Evolutionary conservation across 2,113 vertebrate genomes (phyloP).

Genomic region (Dascyllus trimaculatus): DNA sequence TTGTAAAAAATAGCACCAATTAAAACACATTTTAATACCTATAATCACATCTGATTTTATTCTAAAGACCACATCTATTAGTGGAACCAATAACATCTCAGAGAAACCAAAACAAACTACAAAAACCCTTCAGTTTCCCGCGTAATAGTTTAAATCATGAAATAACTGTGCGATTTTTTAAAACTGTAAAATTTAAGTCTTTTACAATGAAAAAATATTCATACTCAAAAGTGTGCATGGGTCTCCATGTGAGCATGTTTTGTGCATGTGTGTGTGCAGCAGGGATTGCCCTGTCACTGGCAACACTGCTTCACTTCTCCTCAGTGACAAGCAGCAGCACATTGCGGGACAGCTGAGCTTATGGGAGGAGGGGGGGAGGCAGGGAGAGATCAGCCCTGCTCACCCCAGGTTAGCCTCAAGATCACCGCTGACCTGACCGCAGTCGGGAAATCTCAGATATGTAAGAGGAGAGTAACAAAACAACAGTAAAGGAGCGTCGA

Average conservation of each 20-base stretch:
- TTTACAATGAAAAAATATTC: neutral
- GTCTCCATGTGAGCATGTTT: neutral
- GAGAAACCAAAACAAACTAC: neutral
- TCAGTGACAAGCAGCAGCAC: conserved; percentile 91
- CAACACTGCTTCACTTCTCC: conserved; percentile 76
- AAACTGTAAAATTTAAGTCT: neutral
- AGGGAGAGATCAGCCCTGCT: conserved; percentile 50
- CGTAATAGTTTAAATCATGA: neutral
- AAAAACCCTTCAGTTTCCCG: no score
- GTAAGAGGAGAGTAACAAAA: conserved; percentile 71
- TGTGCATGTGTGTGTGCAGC: conserved; percentile 17
- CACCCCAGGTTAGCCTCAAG: conserved; percentile 72
- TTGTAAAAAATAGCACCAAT: neutral
- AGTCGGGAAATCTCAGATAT: conserved; percentile 63
- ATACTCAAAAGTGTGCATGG: neutral
- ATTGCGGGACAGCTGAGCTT: conserved; percentile 93
- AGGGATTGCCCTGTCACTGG: conserved; percentile 67
- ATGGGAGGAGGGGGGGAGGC: conserved; percentile 36
- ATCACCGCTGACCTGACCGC: conserved; percentile 70
- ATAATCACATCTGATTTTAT: neutral
- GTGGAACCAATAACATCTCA: neutral
- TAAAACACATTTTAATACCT: neutral
- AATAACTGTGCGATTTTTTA: neutral
- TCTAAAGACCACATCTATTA: neutral
- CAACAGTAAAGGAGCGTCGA: conserved; percentile 31